Evolutionary conservation across 2,113 vertebrate genomes (phyloP), one percentile per base, ranked within the genome.

Genomic region (Brachirus orientalis): DNA sequence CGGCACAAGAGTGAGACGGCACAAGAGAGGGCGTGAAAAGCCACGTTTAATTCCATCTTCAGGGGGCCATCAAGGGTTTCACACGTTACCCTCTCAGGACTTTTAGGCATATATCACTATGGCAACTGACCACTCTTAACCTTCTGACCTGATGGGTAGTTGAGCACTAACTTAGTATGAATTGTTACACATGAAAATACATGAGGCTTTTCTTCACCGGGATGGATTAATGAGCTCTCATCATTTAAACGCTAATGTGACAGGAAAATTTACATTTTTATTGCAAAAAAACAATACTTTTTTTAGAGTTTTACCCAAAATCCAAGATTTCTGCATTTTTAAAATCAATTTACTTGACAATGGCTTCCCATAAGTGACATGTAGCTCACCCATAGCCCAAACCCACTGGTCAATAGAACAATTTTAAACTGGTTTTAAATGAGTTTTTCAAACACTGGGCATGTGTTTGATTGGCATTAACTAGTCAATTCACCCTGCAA

Each of bases 1-100:
- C 60, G 19, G 46, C 53, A 70, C 46, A 46, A 58, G 50, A 78
- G 55, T 73, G 71, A 71, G 77, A 72, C 60, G 19, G 46, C 53
- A 70, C 46, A 46, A 58, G 50, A 78, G 55, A 78, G 51, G 72
- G 77, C 84, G 88, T 83, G 66, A 91, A 91, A 91, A 80, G 82
- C 74, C 69, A 74, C 79, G 68, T 89, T 87, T 84, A 84, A 70
- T 84, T 82, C 72, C 58, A 73, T 82, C 85, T 79, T 69, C 61
- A 69, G 62, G 59, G 72, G 74, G 65, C 71, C 67, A 62, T 59
- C 45, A 72, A 83, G 61, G 35, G 69, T 72, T 85, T 92, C 76
- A 79, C 88, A 88, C 86, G 62, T 89, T 85, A 69, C 47, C 70
- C 73, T 80, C 47, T 12, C 57, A 77, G 60, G 82, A 79, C 57